phyloP scores from a whole-genome alignment of 1,140 invertebrate species.

The Drosophila chauvacae region DNA sequence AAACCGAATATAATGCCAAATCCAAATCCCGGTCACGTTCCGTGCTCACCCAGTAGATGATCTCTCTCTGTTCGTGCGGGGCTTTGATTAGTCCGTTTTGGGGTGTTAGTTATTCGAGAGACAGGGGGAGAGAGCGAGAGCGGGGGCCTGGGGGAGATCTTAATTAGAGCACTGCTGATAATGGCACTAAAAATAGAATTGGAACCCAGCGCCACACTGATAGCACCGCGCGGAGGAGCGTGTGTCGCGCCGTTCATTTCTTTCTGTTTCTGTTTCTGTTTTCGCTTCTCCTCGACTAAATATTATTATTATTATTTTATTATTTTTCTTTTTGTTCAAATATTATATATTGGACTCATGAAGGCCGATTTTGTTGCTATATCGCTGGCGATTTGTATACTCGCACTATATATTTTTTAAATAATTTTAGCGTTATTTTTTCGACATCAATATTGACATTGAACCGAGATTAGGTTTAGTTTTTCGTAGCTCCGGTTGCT shows the following conservation, averaged over 20 bases:
- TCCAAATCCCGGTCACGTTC: slow-evolving; percentile 25
- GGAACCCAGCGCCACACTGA: slow-evolving; percentile 53
- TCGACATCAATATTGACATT: slow-evolving; percentile 64
- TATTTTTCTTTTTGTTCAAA: neutral
- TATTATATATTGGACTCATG: slow-evolving; percentile 34
- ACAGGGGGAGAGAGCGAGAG: slow-evolving; percentile 57
- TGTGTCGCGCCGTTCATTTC: slow-evolving; percentile 38
- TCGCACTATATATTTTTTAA: slow-evolving; percentile 14
- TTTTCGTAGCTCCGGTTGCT: slow-evolving; percentile 31
- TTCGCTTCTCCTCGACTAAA: slow-evolving; percentile 6
- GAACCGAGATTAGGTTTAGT: slow-evolving; percentile 58
- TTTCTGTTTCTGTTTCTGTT: slow-evolving; percentile 32
- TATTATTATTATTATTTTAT: slow-evolving; percentile 1
- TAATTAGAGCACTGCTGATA: slow-evolving; percentile 79
- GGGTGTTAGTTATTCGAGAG: slow-evolving; percentile 40
- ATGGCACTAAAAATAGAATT: slow-evolving; percentile 70
- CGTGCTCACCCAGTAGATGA: slow-evolving; percentile 29
- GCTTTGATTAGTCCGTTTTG: slow-evolving; percentile 65
- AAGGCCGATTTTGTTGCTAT: slow-evolving; percentile 34
- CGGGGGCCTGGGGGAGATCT: slow-evolving; percentile 67
- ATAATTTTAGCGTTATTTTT: slow-evolving; percentile 19
- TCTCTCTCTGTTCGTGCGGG: slow-evolving; percentile 33
- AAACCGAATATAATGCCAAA: slow-evolving; percentile 3
- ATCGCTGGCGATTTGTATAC: slow-evolving; percentile 6
- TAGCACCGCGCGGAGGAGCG: slow-evolving; percentile 53